phyloP scores from a whole-genome alignment of 2,888 invertebrate species.

The Pyrochroa serraticornis region DNA sequence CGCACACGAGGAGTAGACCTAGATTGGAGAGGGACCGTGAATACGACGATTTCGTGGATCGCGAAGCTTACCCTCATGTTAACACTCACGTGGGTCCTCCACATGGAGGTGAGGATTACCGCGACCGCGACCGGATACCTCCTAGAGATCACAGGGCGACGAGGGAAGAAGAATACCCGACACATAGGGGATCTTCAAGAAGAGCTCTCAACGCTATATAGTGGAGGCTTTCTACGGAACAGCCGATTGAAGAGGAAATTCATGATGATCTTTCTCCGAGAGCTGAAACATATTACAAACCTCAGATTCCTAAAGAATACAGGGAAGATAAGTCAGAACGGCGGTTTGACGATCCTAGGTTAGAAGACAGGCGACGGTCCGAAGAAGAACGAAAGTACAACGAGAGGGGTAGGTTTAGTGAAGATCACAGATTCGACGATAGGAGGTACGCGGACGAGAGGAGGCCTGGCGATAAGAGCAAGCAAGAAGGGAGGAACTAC shows the following conservation, averaged over 20 bases:
- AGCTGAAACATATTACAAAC: conserved; percentile 52
- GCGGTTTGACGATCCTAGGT: conserved; percentile 27
- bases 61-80: conserved; percentile 45
- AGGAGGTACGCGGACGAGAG: conserved; percentile 30
- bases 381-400: conserved; percentile 33
- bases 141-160: conserved; percentile 48
- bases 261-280: conserved; percentile 54
- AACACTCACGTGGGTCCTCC: conserved; percentile 43
- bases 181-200: conserved; percentile 67
- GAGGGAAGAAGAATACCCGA: conserved; percentile 56
- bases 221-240: conserved; percentile 62
- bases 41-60: conserved; percentile 62
- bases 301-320: conserved; percentile 55
- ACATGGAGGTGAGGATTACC: conserved; percentile 54
- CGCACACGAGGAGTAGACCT: conserved; percentile 58
- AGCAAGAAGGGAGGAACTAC: conserved; percentile 55
- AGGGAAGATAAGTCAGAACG: conserved; percentile 45
- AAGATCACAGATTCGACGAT: conserved; percentile 22
- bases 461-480: conserved; percentile 39
- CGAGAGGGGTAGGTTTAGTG: conserved; percentile 23
- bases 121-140: conserved; percentile 47
- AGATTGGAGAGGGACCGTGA: conserved; percentile 60
- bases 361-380: conserved; percentile 19
- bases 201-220: conserved; percentile 78
- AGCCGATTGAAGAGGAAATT: conserved; percentile 58